Conservation (phyloP, 2,888 invertebrate genomes). For the Listrodromus nycthemerus region DNA sequence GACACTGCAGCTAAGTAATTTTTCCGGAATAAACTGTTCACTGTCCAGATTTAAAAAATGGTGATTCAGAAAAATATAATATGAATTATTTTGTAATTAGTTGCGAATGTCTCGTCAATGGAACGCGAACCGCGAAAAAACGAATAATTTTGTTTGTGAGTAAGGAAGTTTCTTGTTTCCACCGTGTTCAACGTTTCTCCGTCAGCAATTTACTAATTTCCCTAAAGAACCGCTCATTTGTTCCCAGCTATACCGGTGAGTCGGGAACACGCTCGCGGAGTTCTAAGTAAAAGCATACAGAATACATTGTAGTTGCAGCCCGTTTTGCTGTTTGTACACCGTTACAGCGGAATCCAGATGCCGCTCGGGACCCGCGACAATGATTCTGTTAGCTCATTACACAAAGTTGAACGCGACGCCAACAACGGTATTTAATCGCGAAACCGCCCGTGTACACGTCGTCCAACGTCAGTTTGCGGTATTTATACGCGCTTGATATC, state of each 20-base stretch:
- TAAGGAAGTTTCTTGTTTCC: not conserved
- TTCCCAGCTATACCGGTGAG: not conserved
- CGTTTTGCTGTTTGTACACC: slow-evolving; percentile 7
- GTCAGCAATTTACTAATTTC: not conserved
- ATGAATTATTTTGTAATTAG: not conserved
- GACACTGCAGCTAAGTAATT: too few species aligned
- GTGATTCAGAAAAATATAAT: too few species aligned
- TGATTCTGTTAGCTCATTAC: slow-evolving; percentile 14
- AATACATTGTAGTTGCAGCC: not conserved
- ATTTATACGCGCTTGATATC: not conserved
- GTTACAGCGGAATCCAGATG: slow-evolving; percentile 2
- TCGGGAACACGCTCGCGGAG: not conserved
- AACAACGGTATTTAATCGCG: slow-evolving; percentile 1
- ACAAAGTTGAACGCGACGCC: not conserved
- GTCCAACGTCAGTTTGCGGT: not conserved
- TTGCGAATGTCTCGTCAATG: not conserved
- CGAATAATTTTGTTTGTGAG: not conserved
- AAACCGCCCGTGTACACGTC: slow-evolving; percentile 14
- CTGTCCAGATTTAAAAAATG: too few species aligned
- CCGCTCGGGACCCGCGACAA: slow-evolving; percentile 5
- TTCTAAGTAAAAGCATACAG: slow-evolving; percentile 1
- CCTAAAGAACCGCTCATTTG: not conserved
- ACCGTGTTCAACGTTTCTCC: not conserved
- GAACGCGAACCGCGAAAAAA: not conserved
- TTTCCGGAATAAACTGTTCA: too few species aligned